phyloP scores from a whole-genome alignment of 1,140 invertebrate species.

The Rhyzopertha dominica region DNA sequence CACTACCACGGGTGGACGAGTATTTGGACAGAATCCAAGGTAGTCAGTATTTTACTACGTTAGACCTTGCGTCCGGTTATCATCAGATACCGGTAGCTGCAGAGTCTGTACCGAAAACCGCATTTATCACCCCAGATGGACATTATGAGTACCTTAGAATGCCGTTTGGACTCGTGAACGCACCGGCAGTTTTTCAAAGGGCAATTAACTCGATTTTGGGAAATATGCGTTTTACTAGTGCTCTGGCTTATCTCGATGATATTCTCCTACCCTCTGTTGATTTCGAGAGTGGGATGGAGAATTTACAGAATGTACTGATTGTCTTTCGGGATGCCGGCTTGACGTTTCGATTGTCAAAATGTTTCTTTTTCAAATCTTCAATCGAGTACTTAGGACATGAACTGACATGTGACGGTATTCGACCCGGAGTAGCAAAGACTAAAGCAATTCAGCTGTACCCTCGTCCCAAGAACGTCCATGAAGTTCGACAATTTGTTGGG shows the following conservation, averaged over 20 bases:
- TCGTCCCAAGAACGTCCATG: slow-evolving; percentile 20
- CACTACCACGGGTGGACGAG: too few relatives aligned
- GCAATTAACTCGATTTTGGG: slow-evolving; percentile 31
- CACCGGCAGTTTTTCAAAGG: slow-evolving; percentile 28
- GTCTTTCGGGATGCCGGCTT: not conserved
- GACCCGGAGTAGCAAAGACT: not conserved
- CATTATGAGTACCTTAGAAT: slow-evolving; percentile 37
- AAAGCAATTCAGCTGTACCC: slow-evolving; percentile 1
- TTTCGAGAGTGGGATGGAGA: slow-evolving; percentile 33
- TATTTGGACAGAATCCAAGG: slow-evolving; percentile 43
- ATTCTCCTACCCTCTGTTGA: slow-evolving; percentile 26
- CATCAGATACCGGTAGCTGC: slow-evolving; percentile 35
- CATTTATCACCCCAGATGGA: slow-evolving; percentile 38
- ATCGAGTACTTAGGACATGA: not conserved
- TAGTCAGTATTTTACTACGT: slow-evolving; percentile 25
- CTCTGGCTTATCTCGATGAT: slow-evolving; percentile 34
- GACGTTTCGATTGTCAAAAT: not conserved
- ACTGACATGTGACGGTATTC: not conserved
- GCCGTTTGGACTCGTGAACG: slow-evolving; percentile 35
- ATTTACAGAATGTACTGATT: slow-evolving; percentile 29
- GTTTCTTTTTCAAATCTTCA: not conserved
- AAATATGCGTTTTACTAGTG: slow-evolving; percentile 15
- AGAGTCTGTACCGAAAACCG: slow-evolving; percentile 44
- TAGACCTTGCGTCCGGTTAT: slow-evolving; percentile 46
- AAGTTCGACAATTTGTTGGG: slow-evolving; percentile 28